These are phyloP conservation scores for Caenorhabditis sulstoni DNA, from an alignment of 2,888 invertebrate species.

Conservation along the genomic window DNA sequence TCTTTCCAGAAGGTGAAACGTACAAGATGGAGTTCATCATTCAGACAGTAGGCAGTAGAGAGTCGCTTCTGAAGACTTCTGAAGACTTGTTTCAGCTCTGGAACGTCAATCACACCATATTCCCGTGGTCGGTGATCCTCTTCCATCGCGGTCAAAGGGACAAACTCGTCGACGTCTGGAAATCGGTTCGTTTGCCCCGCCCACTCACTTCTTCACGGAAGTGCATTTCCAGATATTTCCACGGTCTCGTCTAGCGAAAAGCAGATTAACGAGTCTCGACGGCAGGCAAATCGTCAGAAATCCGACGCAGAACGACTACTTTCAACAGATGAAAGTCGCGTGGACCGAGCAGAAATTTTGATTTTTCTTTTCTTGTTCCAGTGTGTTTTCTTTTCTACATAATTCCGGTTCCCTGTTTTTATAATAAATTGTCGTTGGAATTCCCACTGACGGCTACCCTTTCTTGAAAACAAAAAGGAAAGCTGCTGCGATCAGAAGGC, in stretches of 20 bases:
- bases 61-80: no score
- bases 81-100: constrained; percentile 30
- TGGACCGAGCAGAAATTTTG: constrained; percentile 19
- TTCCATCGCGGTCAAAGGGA: constrained; percentile 25
- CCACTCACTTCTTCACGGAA: background rate
- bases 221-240: constrained; percentile 11
- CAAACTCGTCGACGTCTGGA: background rate
- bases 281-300: constrained; percentile 15
- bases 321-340: constrained; percentile 33
- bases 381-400: background rate
- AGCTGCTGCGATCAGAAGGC: no score
- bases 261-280: constrained; percentile 24
- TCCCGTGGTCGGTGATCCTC: constrained; percentile 28
- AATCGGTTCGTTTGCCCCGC: background rate
- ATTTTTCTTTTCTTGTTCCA: constrained; percentile 1
- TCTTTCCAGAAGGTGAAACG: no score
- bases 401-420: constrained; percentile 15
- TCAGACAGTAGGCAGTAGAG: no score
- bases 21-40: no score
- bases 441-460: background rate
- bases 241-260: background rate
- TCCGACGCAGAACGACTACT: constrained; percentile 31
- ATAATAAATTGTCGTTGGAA: constrained; percentile 1
- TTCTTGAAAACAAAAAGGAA: background rate
- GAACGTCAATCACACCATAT: constrained; percentile 29